Evolutionary conservation across 1,140 invertebrate genomes (phyloP).

Genomic region (Drosophila auraria): DNA sequence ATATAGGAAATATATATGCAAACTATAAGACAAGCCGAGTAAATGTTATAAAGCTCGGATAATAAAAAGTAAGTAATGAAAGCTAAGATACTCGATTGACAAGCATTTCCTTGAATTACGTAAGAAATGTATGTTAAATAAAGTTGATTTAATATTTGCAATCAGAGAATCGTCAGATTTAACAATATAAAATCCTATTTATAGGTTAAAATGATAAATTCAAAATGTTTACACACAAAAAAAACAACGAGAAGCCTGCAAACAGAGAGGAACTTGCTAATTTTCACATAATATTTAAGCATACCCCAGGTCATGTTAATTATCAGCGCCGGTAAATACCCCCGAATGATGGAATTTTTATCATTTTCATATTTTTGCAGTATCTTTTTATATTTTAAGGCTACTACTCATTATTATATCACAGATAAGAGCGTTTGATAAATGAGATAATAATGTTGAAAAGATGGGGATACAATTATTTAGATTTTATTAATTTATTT

Average conservation of each 20-base stretch:
- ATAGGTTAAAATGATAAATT: neutral
- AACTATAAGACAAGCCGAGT: neutral
- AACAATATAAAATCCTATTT: constrained; percentile 6
- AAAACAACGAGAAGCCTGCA: neutral
- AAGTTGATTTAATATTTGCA: no score
- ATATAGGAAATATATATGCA: neutral
- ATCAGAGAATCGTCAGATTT: no score
- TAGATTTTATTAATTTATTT: neutral
- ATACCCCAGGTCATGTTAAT: constrained; percentile 23
- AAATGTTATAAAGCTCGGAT: no score
- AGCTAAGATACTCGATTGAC: neutral
- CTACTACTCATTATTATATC: neutral
- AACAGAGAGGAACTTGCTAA: constrained; percentile 22
- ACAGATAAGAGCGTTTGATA: neutral
- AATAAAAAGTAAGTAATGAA: neutral
- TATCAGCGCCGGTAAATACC: constrained; percentile 8
- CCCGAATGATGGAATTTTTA: constrained; percentile 12
- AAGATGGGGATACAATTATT: neutral
- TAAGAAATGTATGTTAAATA: no score
- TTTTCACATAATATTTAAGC: constrained; percentile 28
- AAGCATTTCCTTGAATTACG: no score
- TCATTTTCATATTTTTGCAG: constrained; percentile 6
- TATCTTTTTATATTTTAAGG: constrained; percentile 10
- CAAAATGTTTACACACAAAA: constrained; percentile 6
- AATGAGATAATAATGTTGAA: neutral